phyloP scores from a whole-genome alignment of 2,113 vertebrate species.

The Cavia aperea region DNA sequence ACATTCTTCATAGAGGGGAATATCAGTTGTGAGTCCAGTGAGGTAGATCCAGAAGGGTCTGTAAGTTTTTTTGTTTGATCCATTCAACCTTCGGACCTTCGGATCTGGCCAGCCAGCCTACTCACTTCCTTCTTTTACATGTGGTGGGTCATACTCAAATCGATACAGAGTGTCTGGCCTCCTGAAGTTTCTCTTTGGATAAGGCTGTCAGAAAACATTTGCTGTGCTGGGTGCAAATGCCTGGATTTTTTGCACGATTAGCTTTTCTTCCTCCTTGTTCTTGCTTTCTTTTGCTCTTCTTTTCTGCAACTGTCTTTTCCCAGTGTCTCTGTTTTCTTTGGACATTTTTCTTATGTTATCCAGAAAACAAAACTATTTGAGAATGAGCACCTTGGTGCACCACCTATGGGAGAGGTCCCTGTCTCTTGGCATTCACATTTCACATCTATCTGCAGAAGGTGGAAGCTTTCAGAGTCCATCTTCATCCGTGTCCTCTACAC shows the following conservation, averaged over 20 bases:
- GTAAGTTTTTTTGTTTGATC: constrained; percentile 84
- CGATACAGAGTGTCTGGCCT: constrained; percentile 82
- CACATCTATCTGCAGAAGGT: constrained; percentile 78
- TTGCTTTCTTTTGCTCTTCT: constrained; percentile 81
- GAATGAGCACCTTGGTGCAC: constrained; percentile 66
- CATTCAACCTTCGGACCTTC: constrained; percentile 90
- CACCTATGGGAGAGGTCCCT: background rate
- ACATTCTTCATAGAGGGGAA: constrained; percentile 84
- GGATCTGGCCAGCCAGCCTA: constrained; percentile 88
- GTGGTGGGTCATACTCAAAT: constrained; percentile 83
- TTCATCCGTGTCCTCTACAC: constrained; percentile 34
- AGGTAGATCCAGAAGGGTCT: constrained; percentile 88
- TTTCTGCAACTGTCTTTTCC: constrained; percentile 82
- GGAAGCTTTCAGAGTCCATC: constrained; percentile 69
- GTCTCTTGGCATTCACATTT: constrained; percentile 50
- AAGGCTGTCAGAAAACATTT: constrained; percentile 80
- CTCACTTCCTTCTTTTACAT: constrained; percentile 91
- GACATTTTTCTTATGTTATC: constrained; percentile 81
- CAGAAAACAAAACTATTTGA: constrained; percentile 71
- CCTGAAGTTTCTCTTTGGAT: constrained; percentile 80
- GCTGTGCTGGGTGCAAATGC: constrained; percentile 69
- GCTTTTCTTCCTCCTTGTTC: constrained; percentile 83
- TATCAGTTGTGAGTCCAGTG: constrained; percentile 78
- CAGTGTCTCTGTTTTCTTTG: constrained; percentile 86
- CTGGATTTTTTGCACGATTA: constrained; percentile 67